A percentile compares a stretch with the other conserved stretches of the same genome.
Conservation (phyloP, 1,140 invertebrate genomes). For the Drosophila tani region DNA sequence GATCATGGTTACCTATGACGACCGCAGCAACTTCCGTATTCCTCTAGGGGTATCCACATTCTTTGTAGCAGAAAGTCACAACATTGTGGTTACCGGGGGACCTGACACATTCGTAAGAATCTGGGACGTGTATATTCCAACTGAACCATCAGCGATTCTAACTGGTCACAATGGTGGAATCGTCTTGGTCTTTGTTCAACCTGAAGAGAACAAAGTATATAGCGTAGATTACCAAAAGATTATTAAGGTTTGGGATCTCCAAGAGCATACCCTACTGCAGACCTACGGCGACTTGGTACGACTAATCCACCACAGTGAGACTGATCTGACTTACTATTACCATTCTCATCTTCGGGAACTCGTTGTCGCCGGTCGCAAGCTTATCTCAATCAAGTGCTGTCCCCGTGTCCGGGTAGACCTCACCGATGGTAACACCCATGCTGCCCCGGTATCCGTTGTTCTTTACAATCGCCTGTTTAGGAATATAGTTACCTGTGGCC, state of each 20-base stretch:
- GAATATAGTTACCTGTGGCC: slow-evolving; percentile 88
- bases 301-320: slow-evolving; percentile 86
- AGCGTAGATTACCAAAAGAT: slow-evolving; percentile 88
- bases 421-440: slow-evolving; percentile 90
- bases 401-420: slow-evolving; percentile 87
- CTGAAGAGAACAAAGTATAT: slow-evolving; percentile 90
- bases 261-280: slow-evolving; percentile 85
- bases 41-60: slow-evolving; percentile 86
- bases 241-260: slow-evolving; percentile 90
- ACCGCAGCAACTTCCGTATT: slow-evolving; percentile 70
- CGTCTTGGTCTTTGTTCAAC: slow-evolving; percentile 88
- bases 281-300: slow-evolving; percentile 88
- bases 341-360: slow-evolving; percentile 88
- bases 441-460: slow-evolving; percentile 87
- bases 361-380: slow-evolving; percentile 87
- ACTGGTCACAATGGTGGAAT: slow-evolving; percentile 90
- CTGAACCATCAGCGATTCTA: slow-evolving; percentile 87
- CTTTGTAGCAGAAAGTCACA: slow-evolving; percentile 86
- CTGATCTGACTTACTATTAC: slow-evolving; percentile 87
- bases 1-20: slow-evolving; percentile 63
- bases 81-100: slow-evolving; percentile 89
- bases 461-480: slow-evolving; percentile 90
- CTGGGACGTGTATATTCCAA: slow-evolving; percentile 91
- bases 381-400: slow-evolving; percentile 87
- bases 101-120: slow-evolving; percentile 89